These are phyloP conservation scores for Taenioides sp. DNA, from an alignment of 2,797 vertebrate species.

Conservation along the genomic window DNA sequence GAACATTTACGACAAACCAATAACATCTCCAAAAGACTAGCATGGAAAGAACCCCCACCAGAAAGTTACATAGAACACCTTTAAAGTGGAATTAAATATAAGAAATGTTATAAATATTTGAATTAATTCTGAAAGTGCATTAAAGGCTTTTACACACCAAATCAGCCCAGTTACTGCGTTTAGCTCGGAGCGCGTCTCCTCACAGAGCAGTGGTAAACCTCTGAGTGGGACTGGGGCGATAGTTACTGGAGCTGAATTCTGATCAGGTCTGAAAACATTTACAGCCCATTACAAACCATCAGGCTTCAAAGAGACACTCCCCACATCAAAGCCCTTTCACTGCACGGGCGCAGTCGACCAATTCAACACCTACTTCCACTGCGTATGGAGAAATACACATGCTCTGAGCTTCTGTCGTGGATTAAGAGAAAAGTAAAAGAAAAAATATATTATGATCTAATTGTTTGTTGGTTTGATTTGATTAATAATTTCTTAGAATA, in stretches of 20 bases:
- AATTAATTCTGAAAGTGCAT: too few relatives aligned
- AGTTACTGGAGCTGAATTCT: constrained; percentile 31
- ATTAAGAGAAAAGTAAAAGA: background rate
- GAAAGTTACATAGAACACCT: too few relatives aligned
- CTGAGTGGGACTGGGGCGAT: constrained; percentile 4
- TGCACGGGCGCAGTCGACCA: constrained; percentile 35
- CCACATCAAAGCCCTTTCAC: constrained; percentile 64
- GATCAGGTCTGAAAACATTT: constrained; percentile 61
- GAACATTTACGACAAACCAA: too few relatives aligned
- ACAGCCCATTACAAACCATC: constrained; percentile 64
- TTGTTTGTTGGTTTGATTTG: too few relatives aligned
- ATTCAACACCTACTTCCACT: constrained; percentile 13
- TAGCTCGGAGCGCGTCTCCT: background rate
- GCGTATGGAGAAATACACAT: background rate
- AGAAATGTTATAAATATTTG: too few relatives aligned
- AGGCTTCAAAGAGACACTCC: constrained; percentile 69
- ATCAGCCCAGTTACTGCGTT: background rate
- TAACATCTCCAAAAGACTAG: too few relatives aligned
- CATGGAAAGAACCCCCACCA: too few relatives aligned
- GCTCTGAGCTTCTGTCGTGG: background rate
- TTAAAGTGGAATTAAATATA: too few relatives aligned
- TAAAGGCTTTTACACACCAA: background rate
- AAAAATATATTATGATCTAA: background rate
- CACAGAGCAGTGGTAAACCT: background rate
- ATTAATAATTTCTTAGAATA: too few relatives aligned